Evolutionary conservation across 2,113 vertebrate species (phyloP).

Genomic region (Macrotus californicus): DNA sequence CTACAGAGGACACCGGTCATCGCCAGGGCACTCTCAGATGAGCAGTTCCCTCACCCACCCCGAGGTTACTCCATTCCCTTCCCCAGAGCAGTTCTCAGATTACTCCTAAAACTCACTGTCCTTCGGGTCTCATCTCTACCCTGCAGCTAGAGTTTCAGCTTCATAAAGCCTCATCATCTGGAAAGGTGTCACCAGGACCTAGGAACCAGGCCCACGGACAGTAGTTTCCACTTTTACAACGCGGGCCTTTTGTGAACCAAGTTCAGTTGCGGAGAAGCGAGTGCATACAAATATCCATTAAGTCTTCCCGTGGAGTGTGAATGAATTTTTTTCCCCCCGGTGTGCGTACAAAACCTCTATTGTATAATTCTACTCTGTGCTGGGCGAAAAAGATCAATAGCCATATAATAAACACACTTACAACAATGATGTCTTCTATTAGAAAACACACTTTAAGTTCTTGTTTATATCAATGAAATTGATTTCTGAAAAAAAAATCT

Average conservation of each 20-base stretch:
- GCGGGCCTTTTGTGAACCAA: not conserved
- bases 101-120: not conserved
- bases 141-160: accelerated
- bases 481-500: not conserved
- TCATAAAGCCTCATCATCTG: not conserved
- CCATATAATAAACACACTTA: slow-evolving; percentile 10
- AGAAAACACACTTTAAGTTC: slow-evolving; percentile 37
- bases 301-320: not conserved
- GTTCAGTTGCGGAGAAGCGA: not conserved
- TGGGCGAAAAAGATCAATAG: slow-evolving; percentile 31
- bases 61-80: not conserved
- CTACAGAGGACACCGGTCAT: not conserved
- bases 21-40: not conserved
- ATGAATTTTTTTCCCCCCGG: not conserved
- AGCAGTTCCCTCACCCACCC: not conserved
- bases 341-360: not conserved
- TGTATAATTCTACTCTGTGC: not conserved
- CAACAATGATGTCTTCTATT: slow-evolving; percentile 13
- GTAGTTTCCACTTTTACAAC: not conserved
- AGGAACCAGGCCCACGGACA: not conserved
- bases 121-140: not conserved
- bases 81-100: not conserved
- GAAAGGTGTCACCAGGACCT: not conserved
- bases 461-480: slow-evolving; percentile 40
- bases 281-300: not conserved